Base-by-base conservation (phyloP, 1,140 invertebrate genomes). In the Calephelis nemesis region DNA sequence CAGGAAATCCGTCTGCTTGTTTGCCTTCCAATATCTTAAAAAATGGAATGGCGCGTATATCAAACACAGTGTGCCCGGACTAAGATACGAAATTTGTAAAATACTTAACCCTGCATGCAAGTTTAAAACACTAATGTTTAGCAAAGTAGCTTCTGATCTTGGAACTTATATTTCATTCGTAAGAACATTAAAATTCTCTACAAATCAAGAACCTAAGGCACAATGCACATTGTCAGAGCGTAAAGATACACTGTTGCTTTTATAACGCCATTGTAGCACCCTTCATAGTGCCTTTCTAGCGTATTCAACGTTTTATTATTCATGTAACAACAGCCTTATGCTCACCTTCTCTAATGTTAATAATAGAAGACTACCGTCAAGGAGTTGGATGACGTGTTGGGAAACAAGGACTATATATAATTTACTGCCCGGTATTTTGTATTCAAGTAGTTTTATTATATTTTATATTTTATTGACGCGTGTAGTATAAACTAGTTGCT, bases 221-320 rank as follows among this genome's bases (percentile, higher is more conserved):
- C 86, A 86, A 86, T 89, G 81, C 81, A 88, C 77, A 85, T 85
- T 89, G 85, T 89, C 84, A 86, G 83, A 82, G 78, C 75, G 79
- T 60, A 85, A 84, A 86, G 76, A 85, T 84, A 89, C 84, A 87
- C 62, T 87, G 87, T 88, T 82, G 83, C 84, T 60, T 89, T 87
- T 83, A 88, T 82, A 83, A 74, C 77, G 74, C 83, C 72, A 90
- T 90, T 90, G 87, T 88, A 70, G 82, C 84, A 81, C 79, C 81
- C 83, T 79, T 76, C 75, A 78, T 77, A 79, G 75, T 60, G 30
- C 39, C 78, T 87, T 84, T 76, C 76, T 75, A 78, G 81, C 75
- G 30, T 60, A 60, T 60, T 60, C 54, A 75, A 74, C 74, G 74
- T 83, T 89, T 85, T 88, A 90, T 88, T 88, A 88, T 90, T 86